Conservation (phyloP, 2,888 invertebrate species). For the Tetragonula carbonaria region DNA sequence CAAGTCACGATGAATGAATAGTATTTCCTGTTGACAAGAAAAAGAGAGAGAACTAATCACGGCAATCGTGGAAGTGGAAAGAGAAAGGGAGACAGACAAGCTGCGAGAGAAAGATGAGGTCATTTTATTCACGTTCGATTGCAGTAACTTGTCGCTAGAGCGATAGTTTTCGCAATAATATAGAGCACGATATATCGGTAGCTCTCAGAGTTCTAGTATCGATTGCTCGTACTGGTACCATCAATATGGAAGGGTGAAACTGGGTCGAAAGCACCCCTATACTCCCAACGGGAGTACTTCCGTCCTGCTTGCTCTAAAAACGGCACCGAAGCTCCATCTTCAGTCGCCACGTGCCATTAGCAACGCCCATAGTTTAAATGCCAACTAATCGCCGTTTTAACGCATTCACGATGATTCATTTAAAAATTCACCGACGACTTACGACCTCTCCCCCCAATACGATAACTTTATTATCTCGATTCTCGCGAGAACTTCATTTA, state of each 20-base stretch:
- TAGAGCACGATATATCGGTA: constrained; percentile 35
- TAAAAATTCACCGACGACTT: not conserved
- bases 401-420: not conserved
- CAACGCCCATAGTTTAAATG: constrained; percentile 32
- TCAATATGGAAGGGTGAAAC: constrained; percentile 77
- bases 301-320: constrained; percentile 31
- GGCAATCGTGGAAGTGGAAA: not conserved
- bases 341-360: constrained; percentile 12
- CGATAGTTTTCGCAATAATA: constrained; percentile 41
- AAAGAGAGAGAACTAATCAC: not conserved
- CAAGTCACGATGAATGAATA: not conserved
- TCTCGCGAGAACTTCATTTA: not conserved
- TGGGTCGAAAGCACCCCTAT: constrained; percentile 80
- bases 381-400: constrained; percentile 11
- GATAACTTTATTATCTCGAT: not conserved
- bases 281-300: constrained; percentile 51
- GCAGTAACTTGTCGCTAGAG: constrained; percentile 39
- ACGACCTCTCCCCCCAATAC: not conserved
- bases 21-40: not conserved
- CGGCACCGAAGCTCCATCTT: constrained; percentile 37
- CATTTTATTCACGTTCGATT: constrained; percentile 31
- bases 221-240: constrained; percentile 78
- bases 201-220: constrained; percentile 74
- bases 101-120: constrained; percentile 6
- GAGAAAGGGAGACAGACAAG: not conserved